phyloP scores from a whole-genome alignment of 1,140 invertebrate genomes.

The Ylistrum balloti region DNA sequence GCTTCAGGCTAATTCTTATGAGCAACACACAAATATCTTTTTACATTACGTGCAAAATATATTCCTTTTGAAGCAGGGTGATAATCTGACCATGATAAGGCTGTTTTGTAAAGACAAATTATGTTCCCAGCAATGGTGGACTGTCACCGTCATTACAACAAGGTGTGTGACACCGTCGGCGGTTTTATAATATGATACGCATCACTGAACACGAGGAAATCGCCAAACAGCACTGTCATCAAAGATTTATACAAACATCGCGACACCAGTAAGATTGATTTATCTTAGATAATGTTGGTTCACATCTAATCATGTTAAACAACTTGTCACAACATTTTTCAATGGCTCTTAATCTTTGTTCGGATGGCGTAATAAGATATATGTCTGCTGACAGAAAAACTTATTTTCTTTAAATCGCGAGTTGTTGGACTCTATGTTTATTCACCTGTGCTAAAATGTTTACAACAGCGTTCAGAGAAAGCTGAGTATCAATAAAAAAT shows the following conservation, averaged over 20 bases:
- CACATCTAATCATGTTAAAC: too few relatives aligned
- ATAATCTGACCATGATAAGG: neutral
- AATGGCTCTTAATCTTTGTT: too few relatives aligned
- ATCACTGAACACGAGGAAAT: constrained; percentile 3
- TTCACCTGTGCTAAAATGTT: too few relatives aligned
- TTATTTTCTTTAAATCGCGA: too few relatives aligned
- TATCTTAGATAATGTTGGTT: too few relatives aligned
- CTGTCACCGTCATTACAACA: neutral
- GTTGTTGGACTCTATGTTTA: too few relatives aligned
- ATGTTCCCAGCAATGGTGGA: neutral
- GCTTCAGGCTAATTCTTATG: neutral
- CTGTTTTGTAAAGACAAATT: neutral
- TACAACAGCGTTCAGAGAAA: too few relatives aligned
- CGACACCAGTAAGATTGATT: too few relatives aligned
- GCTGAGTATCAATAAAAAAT: too few relatives aligned
- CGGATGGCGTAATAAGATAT: too few relatives aligned
- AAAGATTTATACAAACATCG: neutral
- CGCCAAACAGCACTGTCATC: neutral
- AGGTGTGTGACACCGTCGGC: neutral
- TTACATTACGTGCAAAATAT: neutral
- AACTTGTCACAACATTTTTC: too few relatives aligned
- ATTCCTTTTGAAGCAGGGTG: neutral
- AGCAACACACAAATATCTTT: neutral
- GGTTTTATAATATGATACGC: neutral
- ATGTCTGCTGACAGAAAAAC: too few relatives aligned